Percentiles rank a stretch among this genome's conserved stretches.
Conservation (phyloP, 2,113 vertebrate species). For the Microcebus ravelobensis region DNA sequence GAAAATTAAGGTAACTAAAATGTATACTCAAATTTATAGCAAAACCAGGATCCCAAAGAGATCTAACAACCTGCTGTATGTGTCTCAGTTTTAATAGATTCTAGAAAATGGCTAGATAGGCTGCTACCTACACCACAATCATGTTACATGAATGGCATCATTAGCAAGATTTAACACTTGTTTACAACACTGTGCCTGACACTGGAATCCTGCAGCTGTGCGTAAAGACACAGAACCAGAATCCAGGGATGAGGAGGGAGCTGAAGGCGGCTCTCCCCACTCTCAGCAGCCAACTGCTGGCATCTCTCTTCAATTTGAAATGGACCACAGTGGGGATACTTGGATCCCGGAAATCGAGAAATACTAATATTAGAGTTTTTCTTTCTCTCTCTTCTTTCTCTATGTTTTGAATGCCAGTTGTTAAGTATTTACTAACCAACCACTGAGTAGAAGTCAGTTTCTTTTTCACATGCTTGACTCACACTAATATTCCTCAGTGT, state of each 20-base stretch:
- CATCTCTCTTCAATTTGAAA: not conserved
- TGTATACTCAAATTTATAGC: not conserved
- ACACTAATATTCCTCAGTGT: not conserved
- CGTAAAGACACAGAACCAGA: not conserved
- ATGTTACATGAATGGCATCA: accelerated
- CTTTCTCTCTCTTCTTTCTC: not conserved
- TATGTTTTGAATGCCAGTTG: not conserved
- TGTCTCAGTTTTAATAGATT: not conserved
- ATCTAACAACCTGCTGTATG: not conserved
- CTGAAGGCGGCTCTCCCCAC: accelerated
- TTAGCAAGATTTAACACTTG: not conserved
- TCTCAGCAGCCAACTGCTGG: not conserved
- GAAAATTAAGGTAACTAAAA: not conserved
- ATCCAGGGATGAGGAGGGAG: not conserved
- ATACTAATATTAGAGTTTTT: not conserved
- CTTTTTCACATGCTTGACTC: not conserved
- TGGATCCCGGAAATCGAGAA: not conserved
- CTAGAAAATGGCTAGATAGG: not conserved
- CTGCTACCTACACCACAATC: not conserved
- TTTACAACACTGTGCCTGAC: not conserved
- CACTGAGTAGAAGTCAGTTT: not conserved
- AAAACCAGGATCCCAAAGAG: not conserved
- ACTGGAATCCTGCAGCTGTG: not conserved
- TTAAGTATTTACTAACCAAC: not conserved
- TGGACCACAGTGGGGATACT: not conserved